Percentiles rank a stretch among this genome's conserved stretches.
Conservation (phyloP, 2,113 vertebrate genomes). For the Oxyruncus cristatus region DNA sequence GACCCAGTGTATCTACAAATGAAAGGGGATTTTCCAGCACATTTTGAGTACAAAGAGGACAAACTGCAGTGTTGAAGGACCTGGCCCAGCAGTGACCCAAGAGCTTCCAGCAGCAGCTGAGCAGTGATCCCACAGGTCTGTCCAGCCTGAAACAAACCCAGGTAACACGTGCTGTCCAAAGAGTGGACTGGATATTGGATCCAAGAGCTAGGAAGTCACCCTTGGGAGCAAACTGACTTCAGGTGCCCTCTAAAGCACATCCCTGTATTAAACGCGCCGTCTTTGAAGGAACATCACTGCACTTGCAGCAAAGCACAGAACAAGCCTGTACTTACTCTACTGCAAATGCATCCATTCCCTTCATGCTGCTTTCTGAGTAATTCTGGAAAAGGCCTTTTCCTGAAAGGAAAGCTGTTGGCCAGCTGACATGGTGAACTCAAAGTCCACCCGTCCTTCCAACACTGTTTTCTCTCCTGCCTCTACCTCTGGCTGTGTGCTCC, state of each 20-base stretch:
- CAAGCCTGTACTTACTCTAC: not conserved
- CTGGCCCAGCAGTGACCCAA: fast-evolving
- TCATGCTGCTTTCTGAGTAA: not conserved
- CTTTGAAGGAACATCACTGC: not conserved
- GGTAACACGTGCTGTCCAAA: fast-evolving
- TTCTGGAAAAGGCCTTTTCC: not conserved
- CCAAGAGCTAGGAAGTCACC: not conserved
- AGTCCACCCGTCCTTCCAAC: not conserved
- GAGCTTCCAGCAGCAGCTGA: not conserved
- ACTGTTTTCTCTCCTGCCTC: not conserved
- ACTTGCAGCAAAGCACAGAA: not conserved
- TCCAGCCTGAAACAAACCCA: not conserved
- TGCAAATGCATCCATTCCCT: not conserved
- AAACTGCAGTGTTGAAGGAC: not conserved
- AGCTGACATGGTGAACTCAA: not conserved
- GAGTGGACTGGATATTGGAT: not conserved
- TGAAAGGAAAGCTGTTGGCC: not conserved
- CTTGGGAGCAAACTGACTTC: not conserved
- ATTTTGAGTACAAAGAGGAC: not conserved
- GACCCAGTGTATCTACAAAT: not conserved
- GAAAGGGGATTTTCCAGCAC: not conserved
- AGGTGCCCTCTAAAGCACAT: not conserved
- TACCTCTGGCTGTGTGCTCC: not conserved
- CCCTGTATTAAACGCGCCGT: not conserved
- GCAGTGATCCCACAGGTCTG: not conserved